These are phyloP conservation scores for Jaculus jaculus DNA, from an alignment of 2,113 vertebrate species.

Conservation along the genomic window DNA sequence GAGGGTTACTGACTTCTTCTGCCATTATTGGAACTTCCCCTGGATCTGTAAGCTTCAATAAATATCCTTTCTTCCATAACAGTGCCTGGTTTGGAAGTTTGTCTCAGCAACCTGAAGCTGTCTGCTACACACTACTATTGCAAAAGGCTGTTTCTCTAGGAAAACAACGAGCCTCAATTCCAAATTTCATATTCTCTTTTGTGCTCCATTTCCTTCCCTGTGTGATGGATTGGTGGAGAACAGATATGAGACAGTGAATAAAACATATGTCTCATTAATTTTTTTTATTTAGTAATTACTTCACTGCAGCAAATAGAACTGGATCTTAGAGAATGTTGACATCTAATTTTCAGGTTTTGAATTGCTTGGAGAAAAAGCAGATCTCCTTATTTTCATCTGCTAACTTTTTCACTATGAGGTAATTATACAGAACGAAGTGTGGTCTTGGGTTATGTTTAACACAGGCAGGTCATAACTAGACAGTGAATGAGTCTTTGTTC, in stretches of 20 bases:
- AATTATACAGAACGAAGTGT: slow-evolving; percentile 73
- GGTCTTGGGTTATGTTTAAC: slow-evolving; percentile 56
- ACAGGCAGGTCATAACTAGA: slow-evolving; percentile 60
- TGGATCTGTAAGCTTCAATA: no score
- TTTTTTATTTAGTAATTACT: slow-evolving; percentile 78
- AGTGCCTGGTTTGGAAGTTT: no score
- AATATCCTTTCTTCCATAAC: no score
- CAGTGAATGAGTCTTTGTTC: slow-evolving; percentile 46
- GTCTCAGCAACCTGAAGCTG: no score
- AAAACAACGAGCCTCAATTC: neutral
- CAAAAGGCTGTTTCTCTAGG: neutral
- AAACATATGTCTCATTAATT: slow-evolving; percentile 55
- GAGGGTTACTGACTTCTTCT: no score
- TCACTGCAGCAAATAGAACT: slow-evolving; percentile 68
- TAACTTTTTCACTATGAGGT: slow-evolving; percentile 61
- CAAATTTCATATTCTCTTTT: neutral
- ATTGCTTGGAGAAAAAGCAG: slow-evolving; percentile 71
- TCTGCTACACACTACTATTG: neutral
- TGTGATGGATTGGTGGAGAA: slow-evolving; percentile 41
- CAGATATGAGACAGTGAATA: slow-evolving; percentile 45
- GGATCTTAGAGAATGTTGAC: slow-evolving; percentile 73
- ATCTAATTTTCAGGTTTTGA: slow-evolving; percentile 81
- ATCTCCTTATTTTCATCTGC: slow-evolving; percentile 67
- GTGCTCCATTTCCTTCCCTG: slow-evolving; percentile 33
- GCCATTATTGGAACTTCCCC: no score